phyloP scores from a whole-genome alignment of 1,140 invertebrate genomes.

The Tenebrio molitor region DNA sequence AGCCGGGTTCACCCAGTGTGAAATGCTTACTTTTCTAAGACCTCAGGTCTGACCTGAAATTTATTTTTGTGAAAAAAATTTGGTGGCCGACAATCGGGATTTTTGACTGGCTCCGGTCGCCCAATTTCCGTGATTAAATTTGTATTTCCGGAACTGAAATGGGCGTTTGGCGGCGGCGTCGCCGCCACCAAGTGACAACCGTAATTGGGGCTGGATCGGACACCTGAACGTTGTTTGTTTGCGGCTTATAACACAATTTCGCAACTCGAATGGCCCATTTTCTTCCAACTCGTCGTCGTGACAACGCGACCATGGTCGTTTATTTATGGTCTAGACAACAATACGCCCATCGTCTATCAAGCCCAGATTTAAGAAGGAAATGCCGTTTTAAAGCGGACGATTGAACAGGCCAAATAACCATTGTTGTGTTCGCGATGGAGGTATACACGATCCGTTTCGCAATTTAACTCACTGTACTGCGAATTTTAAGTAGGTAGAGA shows the following conservation, averaged over 20 bases:
- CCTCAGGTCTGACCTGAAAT: too few relatives aligned
- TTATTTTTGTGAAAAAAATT: too few relatives aligned
- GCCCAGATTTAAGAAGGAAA: slow-evolving; percentile 56
- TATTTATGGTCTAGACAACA: slow-evolving; percentile 32
- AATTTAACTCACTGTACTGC: slow-evolving; percentile 53
- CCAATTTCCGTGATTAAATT: slow-evolving; percentile 24
- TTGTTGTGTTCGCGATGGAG: slow-evolving; percentile 52
- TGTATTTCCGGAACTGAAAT: slow-evolving; percentile 12
- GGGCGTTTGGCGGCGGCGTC: background rate
- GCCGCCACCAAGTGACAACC: slow-evolving; percentile 23
- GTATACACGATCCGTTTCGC: slow-evolving; percentile 47
- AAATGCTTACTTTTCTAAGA: too few relatives aligned
- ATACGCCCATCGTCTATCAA: slow-evolving; percentile 46
- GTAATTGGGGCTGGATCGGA: slow-evolving; percentile 29
- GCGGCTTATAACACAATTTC: slow-evolving; percentile 35
- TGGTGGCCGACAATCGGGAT: too few relatives aligned
- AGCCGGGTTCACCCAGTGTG: too few relatives aligned
- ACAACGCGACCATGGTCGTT: slow-evolving; percentile 17
- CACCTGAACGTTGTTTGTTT: slow-evolving; percentile 32
- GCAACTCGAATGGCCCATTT: slow-evolving; percentile 18
- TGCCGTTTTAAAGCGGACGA: slow-evolving; percentile 53
- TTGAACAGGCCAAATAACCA: slow-evolving; percentile 56
- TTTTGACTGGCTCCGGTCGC: too few relatives aligned
- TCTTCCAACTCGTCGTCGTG: background rate
- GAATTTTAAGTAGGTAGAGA: slow-evolving; percentile 52